Conservation (phyloP, 2,888 invertebrate species). For the Sarcophaga carnaria region DNA sequence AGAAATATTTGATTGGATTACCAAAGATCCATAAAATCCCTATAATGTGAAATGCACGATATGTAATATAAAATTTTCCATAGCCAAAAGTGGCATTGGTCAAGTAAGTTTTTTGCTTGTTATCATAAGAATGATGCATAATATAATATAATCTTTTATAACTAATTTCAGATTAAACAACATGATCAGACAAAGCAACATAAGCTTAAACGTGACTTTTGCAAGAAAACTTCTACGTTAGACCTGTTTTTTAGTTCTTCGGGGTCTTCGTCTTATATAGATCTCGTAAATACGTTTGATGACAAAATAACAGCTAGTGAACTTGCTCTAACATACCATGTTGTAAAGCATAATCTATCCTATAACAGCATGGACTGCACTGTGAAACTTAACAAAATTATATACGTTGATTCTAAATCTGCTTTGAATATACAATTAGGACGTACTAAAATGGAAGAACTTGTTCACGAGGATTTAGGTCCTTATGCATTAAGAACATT, state of each 20-base stretch:
- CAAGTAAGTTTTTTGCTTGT: conserved; percentile 28
- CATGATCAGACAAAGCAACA: conserved; percentile 31
- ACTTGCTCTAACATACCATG: no score
- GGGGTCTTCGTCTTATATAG: background rate
- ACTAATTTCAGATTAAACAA: conserved; percentile 29
- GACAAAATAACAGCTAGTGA: background rate
- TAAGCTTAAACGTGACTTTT: conserved; percentile 9
- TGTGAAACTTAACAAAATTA: no score
- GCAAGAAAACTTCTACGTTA: conserved; percentile 9
- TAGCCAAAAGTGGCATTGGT: conserved; percentile 32
- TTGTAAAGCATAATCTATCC: no score
- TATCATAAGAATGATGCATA: background rate
- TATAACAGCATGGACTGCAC: no score
- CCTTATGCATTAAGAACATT: background rate
- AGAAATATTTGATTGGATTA: background rate
- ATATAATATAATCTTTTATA: conserved; percentile 1
- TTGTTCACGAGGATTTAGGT: background rate
- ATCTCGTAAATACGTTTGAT: conserved; percentile 8
- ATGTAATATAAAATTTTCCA: conserved; percentile 8
- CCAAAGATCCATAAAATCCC: no score
- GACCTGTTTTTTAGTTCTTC: background rate
- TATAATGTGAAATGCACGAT: no score
- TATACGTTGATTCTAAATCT: background rate
- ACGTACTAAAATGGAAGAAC: conserved; percentile 3
- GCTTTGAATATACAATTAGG: conserved; percentile 9